These are phyloP conservation scores for Theretra japonica DNA, from an alignment of 2,888 invertebrate species.

Conservation along the genomic window DNA sequence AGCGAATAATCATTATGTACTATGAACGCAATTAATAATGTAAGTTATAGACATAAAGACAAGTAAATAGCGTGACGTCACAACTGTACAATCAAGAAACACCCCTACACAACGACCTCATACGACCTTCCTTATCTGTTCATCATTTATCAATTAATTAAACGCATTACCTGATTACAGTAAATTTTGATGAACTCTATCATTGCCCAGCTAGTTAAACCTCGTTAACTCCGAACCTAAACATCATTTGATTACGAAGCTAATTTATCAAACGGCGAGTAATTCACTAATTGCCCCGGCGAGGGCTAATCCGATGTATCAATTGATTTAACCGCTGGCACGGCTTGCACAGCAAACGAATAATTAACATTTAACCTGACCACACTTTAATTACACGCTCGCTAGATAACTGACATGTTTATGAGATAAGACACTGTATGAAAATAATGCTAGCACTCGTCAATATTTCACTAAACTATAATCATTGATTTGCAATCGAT, in stretches of 20 bases:
- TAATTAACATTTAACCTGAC: slow-evolving; percentile 27
- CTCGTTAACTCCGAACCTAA: slow-evolving; percentile 33
- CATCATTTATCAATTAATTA: slow-evolving; percentile 11
- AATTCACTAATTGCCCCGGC: slow-evolving; percentile 51
- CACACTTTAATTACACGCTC: slow-evolving; percentile 10
- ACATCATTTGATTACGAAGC: slow-evolving; percentile 45
- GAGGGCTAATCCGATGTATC: slow-evolving; percentile 49
- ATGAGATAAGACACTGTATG: neutral
- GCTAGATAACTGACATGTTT: slow-evolving; percentile 12
- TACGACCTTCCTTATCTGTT: neutral
- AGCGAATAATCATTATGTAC: too few relatives aligned
- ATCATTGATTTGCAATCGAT: neutral
- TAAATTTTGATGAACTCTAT: slow-evolving; percentile 1
- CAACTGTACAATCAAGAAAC: neutral
- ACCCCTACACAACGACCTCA: neutral
- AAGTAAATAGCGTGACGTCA: neutral
- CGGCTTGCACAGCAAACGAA: slow-evolving; percentile 17
- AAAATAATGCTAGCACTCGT: neutral
- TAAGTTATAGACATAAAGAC: neutral
- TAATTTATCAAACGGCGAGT: slow-evolving; percentile 46
- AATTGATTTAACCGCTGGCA: slow-evolving; percentile 39
- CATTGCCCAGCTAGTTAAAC: slow-evolving; percentile 17
- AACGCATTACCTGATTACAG: slow-evolving; percentile 2
- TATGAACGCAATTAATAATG: too few relatives aligned
- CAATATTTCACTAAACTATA: neutral